Conservation (phyloP, 2,113 vertebrate species). For the Motacilla alba region DNA sequence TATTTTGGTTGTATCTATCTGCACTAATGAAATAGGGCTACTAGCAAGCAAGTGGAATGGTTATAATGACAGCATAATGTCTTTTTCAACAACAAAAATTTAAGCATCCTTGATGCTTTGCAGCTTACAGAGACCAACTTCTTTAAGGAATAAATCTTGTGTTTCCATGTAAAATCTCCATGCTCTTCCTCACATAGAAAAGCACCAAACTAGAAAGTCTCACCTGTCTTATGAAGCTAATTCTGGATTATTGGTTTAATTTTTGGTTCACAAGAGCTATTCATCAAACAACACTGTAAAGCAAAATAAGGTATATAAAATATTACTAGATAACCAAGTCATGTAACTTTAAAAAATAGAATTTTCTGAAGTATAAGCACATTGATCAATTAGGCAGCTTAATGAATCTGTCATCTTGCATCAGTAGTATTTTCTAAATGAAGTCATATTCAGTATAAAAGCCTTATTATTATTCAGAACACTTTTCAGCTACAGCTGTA, state of each 20-base stretch:
- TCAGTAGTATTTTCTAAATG: conserved; percentile 61
- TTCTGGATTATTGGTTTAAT: neutral
- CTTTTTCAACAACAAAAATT: neutral
- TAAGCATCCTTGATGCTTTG: neutral
- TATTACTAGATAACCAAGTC: conserved; percentile 14
- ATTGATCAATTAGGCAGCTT: conserved; percentile 51
- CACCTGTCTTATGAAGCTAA: neutral
- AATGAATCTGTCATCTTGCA: conserved; percentile 65
- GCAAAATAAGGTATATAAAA: conserved; percentile 17
- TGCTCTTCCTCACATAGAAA: neutral
- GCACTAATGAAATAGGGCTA: neutral
- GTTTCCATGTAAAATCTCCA: neutral
- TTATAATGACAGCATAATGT: neutral
- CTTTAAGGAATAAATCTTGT: neutral
- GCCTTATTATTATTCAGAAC: conserved; percentile 64
- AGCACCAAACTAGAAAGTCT: neutral
- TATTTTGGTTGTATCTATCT: neutral
- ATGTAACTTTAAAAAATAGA: neutral
- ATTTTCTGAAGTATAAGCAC: conserved; percentile 24
- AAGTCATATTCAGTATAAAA: conserved; percentile 58
- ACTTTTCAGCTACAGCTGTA: conserved; percentile 50
- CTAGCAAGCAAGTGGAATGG: neutral
- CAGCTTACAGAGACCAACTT: neutral
- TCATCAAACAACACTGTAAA: neutral
- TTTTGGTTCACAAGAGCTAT: conserved; percentile 7